Conservation (phyloP, 2,888 invertebrate genomes). For the Agapetus fuscipes region DNA sequence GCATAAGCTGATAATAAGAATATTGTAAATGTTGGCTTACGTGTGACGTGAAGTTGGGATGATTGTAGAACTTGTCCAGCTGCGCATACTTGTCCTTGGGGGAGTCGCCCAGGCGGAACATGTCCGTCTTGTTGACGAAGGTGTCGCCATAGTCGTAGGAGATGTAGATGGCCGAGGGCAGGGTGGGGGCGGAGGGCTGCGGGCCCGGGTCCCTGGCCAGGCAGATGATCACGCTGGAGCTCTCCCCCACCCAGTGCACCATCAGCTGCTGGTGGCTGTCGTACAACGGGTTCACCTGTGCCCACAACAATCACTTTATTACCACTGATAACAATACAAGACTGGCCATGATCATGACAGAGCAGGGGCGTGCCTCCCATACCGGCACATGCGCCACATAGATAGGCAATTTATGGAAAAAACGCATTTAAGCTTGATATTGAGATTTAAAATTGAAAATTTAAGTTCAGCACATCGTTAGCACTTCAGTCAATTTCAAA, state of each 20-base stretch:
- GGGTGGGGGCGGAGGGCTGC: constrained; percentile 42
- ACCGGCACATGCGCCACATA: no score
- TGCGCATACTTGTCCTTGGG: constrained; percentile 52
- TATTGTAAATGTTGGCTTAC: no score
- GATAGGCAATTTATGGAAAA: no score
- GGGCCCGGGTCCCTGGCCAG: constrained; percentile 65
- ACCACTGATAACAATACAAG: no score
- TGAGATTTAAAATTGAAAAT: no score
- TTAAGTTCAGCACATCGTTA: no score
- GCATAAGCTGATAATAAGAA: no score
- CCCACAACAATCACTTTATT: no score
- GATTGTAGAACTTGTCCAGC: constrained; percentile 77
- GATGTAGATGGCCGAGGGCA: constrained; percentile 72
- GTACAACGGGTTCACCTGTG: constrained; percentile 66
- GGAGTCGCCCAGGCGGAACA: constrained; percentile 48
- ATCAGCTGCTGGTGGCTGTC: constrained; percentile 83
- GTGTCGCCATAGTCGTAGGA: constrained; percentile 80
- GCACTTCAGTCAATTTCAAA: no score
- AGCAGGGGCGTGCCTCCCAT: no score
- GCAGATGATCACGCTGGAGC: constrained; percentile 79
- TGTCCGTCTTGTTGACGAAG: constrained; percentile 64
- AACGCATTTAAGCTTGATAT: no score
- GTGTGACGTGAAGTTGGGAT: constrained; percentile 67
- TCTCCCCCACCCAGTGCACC: constrained; percentile 89
- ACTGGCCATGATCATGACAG: no score